A percentile compares a stretch with the other conserved stretches of the same genome.
Conservation (phyloP, 2,113 vertebrate species). For the Urocolius indicus region DNA sequence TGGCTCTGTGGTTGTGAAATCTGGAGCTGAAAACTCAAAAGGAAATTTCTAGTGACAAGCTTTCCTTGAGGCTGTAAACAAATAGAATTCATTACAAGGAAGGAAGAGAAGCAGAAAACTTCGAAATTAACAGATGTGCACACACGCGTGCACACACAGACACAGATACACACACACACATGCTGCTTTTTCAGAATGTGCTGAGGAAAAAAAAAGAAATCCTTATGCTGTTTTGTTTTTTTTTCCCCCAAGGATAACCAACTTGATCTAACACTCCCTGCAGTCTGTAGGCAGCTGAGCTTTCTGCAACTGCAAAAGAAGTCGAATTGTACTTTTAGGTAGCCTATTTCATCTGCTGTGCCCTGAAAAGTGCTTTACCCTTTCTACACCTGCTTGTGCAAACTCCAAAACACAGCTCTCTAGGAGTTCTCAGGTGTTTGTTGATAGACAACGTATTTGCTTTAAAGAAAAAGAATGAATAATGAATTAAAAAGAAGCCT, state of each 20-base stretch:
- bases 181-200: background rate
- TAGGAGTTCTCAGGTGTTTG: constrained; percentile 45
- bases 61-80: constrained; percentile 76
- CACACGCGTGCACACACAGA: rapidly evolving
- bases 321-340: background rate
- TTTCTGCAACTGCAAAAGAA: background rate
- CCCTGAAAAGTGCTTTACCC: background rate
- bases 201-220: background rate
- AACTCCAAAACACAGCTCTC: background rate
- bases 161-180: background rate
- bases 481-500: constrained; percentile 15
- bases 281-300: background rate
- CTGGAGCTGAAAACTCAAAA: constrained; percentile 67
- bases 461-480: constrained; percentile 40
- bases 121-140: constrained; percentile 20
- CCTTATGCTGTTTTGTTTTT: background rate
- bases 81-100: constrained; percentile 69
- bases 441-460: background rate
- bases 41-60: constrained; percentile 75
- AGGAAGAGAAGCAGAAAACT: constrained; percentile 64
- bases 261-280: background rate
- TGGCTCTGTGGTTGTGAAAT: constrained; percentile 77
- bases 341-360: background rate
- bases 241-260: background rate
- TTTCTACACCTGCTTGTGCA: constrained; percentile 66